Base-by-base conservation (phyloP, 1,140 invertebrate genomes). In the Alviniconcha marisindica region DNA sequence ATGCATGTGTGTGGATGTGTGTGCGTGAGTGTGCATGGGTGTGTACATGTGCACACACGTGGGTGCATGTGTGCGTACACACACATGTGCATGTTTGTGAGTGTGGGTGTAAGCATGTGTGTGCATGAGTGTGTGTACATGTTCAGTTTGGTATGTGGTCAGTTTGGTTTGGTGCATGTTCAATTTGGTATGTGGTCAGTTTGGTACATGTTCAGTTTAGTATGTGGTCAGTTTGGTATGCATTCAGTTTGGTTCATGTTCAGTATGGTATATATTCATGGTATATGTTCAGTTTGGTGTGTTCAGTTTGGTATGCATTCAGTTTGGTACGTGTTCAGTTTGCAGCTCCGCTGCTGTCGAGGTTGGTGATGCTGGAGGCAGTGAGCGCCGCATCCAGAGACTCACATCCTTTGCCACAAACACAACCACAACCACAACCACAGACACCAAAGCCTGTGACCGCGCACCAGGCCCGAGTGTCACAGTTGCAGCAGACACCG, bases 301-400 rank as follows among this genome's bases (percentile, higher is more conserved):
- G n/a, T n/a, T n/a, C n/a, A n/a, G n/a, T n/a, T n/a, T n/a, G n/a
- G n/a, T n/a, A n/a, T n/a, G n/a, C n/a, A n/a, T n/a, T n/a, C n/a
- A n/a, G 31, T 73, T 31, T 73, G 66, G 18, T 28, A 28, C 36
- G 76, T 60, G 31, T n/a, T 56, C 77, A 78, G 77, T 78, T 78
- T 78, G 77, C 77, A 54, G 77, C 51, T 0, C 77, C 77, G 28
- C 31, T 78, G 51, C 51, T 78, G 77, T 54, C 36, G 14, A 36
- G 56, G 31, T 33, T 78, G 48, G 33, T 78, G 5, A 60, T 36
- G 5, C 51, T 78, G 51, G 77, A 78, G 51, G 18, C 18, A 4
- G 12, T 12, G 31, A 38, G 2, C 12, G 31, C 21, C 14, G n/a
- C 2, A 18, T 69, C 63, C 33, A 71, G 14, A 40, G 69, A 71